Base-by-base conservation (phyloP, 2,888 invertebrate species). In the Leistus spinibarbis region DNA sequence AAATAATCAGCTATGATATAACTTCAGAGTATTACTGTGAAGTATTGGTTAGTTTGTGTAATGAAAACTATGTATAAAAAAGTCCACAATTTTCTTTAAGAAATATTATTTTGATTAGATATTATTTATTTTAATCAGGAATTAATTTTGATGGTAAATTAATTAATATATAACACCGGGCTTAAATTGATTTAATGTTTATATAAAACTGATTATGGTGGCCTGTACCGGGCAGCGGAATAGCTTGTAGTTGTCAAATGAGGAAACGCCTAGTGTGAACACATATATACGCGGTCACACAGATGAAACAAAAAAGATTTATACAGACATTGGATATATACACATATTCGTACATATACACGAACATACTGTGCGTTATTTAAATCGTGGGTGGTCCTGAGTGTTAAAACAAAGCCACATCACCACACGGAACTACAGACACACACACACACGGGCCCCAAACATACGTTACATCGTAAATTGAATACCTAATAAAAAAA, bases 401-500 rank as follows among this genome's bases (percentile, higher is more conserved):
- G 67, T 27, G 54, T 67, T 27, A 67, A 67, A 73, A 65, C 66
- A 73, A 71, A 72, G 40, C 67, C 54, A 54, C 54, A 57, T 24
- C 54, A 71, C 17, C 54, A 54, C 64, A 16, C 17, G 24, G 27
- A 19, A 54, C 10, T 53, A 53, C 57, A 62, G 53, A 62, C 53
- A 17, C n/a, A 65, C 54, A 71, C 64, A 64, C 65, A 71, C 65
- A 24, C 65, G 56, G 65, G 64, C 71, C 64, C 65, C 64, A 71
- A 71, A 40, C 67, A 73, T 67, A 67, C 73, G 67, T 73, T 53
- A 60, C 67, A 73, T 67, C 73, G 73, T 73, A 73, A 73, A 73
- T 73, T 73, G 73, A 73, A 73, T 67, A 60, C 67, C 67, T 62
- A 73, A 73, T 73, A 73, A 64, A 24, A 64, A 23, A 57, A 57